phyloP scores from a whole-genome alignment of 2,113 vertebrate species.

The Oryzias celebensis region DNA sequence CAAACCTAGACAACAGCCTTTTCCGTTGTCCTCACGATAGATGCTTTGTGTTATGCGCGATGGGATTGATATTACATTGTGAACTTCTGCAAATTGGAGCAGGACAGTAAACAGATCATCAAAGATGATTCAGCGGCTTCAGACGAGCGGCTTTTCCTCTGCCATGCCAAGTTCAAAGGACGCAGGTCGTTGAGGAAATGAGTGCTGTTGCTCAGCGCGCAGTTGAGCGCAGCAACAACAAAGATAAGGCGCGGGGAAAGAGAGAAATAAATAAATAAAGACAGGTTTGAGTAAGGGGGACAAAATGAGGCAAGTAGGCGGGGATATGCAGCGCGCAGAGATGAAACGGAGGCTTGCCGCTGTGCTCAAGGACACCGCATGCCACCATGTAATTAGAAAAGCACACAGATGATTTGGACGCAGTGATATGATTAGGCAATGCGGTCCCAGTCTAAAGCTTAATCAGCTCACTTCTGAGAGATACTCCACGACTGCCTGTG shows the following conservation, averaged over 20 bases:
- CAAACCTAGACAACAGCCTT: slow-evolving; percentile 31
- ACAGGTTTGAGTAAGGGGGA: slow-evolving; percentile 34
- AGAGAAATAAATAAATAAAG: slow-evolving; percentile 74
- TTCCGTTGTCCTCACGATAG: slow-evolving; percentile 45
- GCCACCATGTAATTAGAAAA: slow-evolving; percentile 81
- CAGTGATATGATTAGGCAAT: slow-evolving; percentile 79
- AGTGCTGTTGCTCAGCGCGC: slow-evolving; percentile 58
- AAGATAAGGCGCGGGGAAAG: slow-evolving; percentile 67
- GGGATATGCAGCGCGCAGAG: slow-evolving; percentile 49
- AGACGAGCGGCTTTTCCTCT: slow-evolving; percentile 51
- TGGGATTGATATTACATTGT: slow-evolving; percentile 40
- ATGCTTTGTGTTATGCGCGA: slow-evolving; percentile 36
- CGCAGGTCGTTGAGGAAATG: slow-evolving; percentile 65
- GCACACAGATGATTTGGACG: slow-evolving; percentile 83
- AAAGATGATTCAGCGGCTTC: slow-evolving; percentile 59
- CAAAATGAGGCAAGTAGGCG: slow-evolving; percentile 30
- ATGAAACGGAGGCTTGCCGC: slow-evolving; percentile 79
- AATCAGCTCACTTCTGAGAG: slow-evolving; percentile 82
- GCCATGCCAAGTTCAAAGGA: slow-evolving; percentile 65
- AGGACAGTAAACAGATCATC: slow-evolving; percentile 65
- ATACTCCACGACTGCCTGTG: slow-evolving; percentile 58
- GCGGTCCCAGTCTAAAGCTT: slow-evolving; percentile 75
- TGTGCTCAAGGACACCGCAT: slow-evolving; percentile 78
- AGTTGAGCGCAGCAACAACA: slow-evolving; percentile 70
- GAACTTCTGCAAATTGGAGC: slow-evolving; percentile 60